Percentiles rank a stretch among this genome's conserved stretches.
phyloP scores from a whole-genome alignment of 2,113 vertebrate genomes.

The Petromus typicus region DNA sequence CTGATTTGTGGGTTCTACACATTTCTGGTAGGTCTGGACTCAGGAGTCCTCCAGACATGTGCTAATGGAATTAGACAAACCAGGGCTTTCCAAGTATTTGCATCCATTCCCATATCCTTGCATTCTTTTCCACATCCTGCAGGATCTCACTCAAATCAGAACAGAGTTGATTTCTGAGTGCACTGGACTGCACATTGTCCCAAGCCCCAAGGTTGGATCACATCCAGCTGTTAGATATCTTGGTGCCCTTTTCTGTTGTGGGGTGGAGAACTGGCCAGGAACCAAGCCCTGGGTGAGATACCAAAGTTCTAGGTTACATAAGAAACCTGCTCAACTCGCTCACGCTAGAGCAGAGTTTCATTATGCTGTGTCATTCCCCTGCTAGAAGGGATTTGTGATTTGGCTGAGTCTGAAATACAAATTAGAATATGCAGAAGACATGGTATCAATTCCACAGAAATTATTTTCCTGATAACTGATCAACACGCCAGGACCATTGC shows the following conservation, averaged over 20 bases:
- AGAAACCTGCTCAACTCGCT: slow-evolving; percentile 74
- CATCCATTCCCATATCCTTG: neutral
- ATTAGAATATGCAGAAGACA: neutral
- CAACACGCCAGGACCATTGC: neutral
- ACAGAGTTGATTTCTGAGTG: neutral
- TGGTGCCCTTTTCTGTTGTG: neutral
- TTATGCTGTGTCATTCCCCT: slow-evolving; percentile 69
- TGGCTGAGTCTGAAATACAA: slow-evolving; percentile 68
- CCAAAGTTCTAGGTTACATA: slow-evolving; percentile 64
- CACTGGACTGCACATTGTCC: neutral
- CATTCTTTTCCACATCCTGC: neutral
- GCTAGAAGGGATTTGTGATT: slow-evolving; percentile 58
- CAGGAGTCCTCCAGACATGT: neutral
- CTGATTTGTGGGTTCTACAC: neutral
- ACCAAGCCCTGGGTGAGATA: slow-evolving; percentile 34
- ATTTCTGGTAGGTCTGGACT: neutral
- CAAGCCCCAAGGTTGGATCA: neutral
- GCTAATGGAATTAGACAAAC: neutral
- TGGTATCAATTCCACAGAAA: neutral
- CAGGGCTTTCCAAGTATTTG: neutral
- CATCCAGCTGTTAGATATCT: neutral
- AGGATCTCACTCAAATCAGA: neutral
- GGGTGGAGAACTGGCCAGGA: neutral
- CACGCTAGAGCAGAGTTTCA: slow-evolving; percentile 62
- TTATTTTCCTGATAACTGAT: slow-evolving; percentile 12